These are phyloP conservation scores for Nothocercus julius DNA, from an alignment of 2,113 vertebrate genomes.

Conservation along the genomic window DNA sequence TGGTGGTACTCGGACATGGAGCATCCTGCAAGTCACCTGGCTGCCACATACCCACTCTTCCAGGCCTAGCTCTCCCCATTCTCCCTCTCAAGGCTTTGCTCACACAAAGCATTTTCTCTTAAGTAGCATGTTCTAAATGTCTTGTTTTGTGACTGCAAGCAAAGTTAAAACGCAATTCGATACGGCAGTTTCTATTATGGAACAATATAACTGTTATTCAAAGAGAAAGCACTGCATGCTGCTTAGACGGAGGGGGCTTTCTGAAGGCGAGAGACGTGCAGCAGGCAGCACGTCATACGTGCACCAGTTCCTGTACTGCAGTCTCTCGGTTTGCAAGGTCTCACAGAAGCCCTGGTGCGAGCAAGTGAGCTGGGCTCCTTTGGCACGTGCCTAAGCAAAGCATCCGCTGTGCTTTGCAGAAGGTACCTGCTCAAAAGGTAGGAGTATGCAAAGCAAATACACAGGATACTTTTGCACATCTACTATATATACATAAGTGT, in stretches of 20 bases:
- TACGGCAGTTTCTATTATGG: not conserved
- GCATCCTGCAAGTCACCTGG: not conserved
- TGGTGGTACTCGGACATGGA: not conserved
- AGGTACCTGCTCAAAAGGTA: not conserved
- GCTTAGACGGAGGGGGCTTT: not conserved
- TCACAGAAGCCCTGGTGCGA: not conserved
- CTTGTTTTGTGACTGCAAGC: not conserved
- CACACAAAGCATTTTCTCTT: not conserved
- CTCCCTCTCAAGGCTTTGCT: not conserved
- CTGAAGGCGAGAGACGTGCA: not conserved
- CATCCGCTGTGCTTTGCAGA: not conserved
- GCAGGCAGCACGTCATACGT: not conserved
- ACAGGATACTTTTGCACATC: not conserved
- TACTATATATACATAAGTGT: not conserved
- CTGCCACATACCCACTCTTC: not conserved
- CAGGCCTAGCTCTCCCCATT: not conserved
- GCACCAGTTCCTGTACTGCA: slow-evolving; percentile 14
- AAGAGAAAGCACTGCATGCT: not conserved
- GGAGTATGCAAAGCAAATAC: not conserved
- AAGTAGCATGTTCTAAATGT: not conserved
- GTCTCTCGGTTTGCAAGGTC: not conserved
- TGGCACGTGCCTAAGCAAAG: not conserved
- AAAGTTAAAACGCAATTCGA: not conserved
- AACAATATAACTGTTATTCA: not conserved
- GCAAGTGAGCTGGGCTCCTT: not conserved